These are phyloP conservation scores for Ganaspis sp. DNA, from an alignment of 1,140 invertebrate genomes.

Conservation along the genomic window DNA sequence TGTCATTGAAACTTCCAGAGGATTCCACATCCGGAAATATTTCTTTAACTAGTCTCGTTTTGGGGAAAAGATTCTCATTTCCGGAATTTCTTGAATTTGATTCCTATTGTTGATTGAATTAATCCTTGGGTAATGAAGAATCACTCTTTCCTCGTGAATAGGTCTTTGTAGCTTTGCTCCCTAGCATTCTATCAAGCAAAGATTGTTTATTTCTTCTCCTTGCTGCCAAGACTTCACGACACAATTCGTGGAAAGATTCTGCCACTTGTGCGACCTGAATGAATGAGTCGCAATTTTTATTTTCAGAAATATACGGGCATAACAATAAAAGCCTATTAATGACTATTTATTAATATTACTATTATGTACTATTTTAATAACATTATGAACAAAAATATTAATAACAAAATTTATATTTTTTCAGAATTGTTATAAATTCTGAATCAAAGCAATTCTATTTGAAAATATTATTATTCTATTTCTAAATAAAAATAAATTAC, in stretches of 20 bases:
- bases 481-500: too few species aligned
- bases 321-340: too few species aligned
- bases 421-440: too few species aligned
- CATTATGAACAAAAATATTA: too few species aligned
- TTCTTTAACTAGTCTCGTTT: not conserved
- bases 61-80: not conserved
- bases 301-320: too few species aligned
- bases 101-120: slow-evolving; percentile 57
- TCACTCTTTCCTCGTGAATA: slow-evolving; percentile 92
- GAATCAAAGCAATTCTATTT: too few species aligned
- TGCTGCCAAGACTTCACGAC: slow-evolving; percentile 86
- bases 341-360: too few species aligned
- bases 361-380: too few species aligned
- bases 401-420: too few species aligned
- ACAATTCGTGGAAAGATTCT: slow-evolving; percentile 90
- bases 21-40: not conserved
- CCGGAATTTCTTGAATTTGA: not conserved
- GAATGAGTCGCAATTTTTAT: not conserved
- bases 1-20: not conserved
- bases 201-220: slow-evolving; percentile 90
- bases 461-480: too few species aligned
- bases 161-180: slow-evolving; percentile 81
- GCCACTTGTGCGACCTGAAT: slow-evolving; percentile 80
- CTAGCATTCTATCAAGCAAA: slow-evolving; percentile 86
- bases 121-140: slow-evolving; percentile 88